Evolutionary conservation across 2,113 vertebrate genomes (phyloP).

Genomic region (Lamprotornis superbus): DNA sequence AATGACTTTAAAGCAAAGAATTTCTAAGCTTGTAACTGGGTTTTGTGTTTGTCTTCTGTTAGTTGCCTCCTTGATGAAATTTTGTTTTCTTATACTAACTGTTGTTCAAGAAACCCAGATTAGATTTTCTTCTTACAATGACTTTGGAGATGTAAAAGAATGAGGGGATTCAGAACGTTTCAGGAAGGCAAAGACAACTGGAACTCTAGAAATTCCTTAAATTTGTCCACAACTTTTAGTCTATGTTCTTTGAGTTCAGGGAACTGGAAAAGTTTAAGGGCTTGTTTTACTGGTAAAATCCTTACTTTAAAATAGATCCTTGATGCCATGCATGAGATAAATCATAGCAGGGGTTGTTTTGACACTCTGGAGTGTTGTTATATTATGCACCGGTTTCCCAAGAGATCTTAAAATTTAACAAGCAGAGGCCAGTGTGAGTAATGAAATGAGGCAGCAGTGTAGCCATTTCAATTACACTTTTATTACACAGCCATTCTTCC

Average conservation of each 20-base stretch:
- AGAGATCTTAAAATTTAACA: constrained; percentile 63
- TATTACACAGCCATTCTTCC: constrained; percentile 48
- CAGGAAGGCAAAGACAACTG: not conserved
- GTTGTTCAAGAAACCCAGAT: not conserved
- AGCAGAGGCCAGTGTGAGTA: constrained; percentile 25
- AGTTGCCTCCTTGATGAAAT: not conserved
- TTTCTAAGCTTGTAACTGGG: not conserved
- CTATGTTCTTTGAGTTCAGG: not conserved
- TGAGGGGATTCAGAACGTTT: not conserved
- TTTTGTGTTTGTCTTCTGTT: not conserved
- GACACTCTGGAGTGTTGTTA: constrained; percentile 48
- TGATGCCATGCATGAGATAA: constrained; percentile 9
- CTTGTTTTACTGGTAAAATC: not conserved
- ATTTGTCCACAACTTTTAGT: not conserved
- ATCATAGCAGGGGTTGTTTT: constrained; percentile 35
- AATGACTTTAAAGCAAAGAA: not conserved
- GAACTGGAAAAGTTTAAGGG: not conserved
- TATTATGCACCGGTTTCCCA: constrained; percentile 41
- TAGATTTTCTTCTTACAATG: not conserved
- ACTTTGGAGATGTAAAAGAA: not conserved
- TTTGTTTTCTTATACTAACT: not conserved
- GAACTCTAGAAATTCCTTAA: not conserved
- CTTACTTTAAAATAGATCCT: constrained; percentile 28
- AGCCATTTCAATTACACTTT: constrained; percentile 54
- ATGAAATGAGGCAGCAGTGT: constrained; percentile 45